Percentiles rank a stretch among this genome's conserved stretches.
These are phyloP conservation scores for Psilopsiagon aymara DNA, from an alignment of 2,113 vertebrate genomes.

Conservation along the genomic window DNA sequence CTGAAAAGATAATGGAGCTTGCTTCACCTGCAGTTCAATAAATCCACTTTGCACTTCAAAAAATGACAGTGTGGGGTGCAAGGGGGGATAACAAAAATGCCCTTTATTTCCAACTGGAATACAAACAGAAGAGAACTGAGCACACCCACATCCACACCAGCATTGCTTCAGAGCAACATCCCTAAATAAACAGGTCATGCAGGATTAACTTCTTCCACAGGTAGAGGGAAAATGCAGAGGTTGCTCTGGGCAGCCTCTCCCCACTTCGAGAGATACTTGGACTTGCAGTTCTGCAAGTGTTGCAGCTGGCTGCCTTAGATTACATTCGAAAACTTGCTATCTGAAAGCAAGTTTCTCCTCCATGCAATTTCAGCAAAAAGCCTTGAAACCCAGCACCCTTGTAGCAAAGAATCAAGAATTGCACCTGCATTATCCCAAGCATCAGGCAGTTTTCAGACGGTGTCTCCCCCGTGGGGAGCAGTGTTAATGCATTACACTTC, in stretches of 20 bases:
- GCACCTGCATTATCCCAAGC: neutral
- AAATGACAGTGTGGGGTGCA: neutral
- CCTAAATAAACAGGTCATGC: neutral
- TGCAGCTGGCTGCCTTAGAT: neutral
- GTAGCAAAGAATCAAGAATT: neutral
- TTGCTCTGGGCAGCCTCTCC: neutral
- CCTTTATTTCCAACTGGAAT: neutral
- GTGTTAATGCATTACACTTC: fast-evolving
- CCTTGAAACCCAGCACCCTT: neutral
- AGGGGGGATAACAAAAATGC: neutral
- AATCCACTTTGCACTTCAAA: neutral
- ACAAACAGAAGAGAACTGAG: neutral
- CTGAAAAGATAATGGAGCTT: constrained; percentile 16
- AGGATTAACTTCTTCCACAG: neutral
- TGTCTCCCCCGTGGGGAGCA: neutral
- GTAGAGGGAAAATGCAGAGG: neutral
- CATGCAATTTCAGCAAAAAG: neutral
- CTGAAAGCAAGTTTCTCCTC: neutral
- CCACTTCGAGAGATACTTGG: neutral
- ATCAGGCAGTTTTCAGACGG: neutral
- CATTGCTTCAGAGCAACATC: neutral
- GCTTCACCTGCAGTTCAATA: constrained; percentile 9
- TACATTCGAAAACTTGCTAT: neutral
- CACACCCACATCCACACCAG: neutral
- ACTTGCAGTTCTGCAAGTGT: neutral